These are phyloP conservation scores for Dendrolimus punctatus DNA, from an alignment of 1,140 invertebrate genomes.

Conservation along the genomic window DNA sequence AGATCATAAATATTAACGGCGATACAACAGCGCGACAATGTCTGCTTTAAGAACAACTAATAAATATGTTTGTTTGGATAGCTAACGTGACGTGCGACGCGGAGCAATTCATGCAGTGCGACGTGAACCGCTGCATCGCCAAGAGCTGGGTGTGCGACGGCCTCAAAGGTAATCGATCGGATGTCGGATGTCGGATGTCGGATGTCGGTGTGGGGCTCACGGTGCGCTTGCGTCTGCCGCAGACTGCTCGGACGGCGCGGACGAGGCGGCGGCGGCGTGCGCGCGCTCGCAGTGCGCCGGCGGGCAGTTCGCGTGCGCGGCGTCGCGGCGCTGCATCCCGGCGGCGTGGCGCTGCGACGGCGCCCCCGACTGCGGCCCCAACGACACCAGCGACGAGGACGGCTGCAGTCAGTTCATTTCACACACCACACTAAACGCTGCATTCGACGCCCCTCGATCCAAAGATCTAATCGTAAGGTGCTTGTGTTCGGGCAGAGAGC, in stretches of 20 bases:
- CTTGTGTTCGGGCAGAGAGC: constrained; percentile 66
- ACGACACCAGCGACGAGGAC: constrained; percentile 80
- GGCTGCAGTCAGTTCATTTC: constrained; percentile 76
- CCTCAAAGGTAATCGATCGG: constrained; percentile 72
- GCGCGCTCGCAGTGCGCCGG: constrained; percentile 27
- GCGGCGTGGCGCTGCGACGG: constrained; percentile 82
- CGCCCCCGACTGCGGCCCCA: constrained; percentile 76
- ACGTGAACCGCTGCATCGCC: constrained; percentile 81
- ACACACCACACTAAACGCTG: neutral
- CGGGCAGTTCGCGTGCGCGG: constrained; percentile 39
- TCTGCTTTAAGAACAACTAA: neutral
- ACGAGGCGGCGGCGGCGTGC: constrained; percentile 36
- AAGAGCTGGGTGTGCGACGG: constrained; percentile 85
- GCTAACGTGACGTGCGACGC: constrained; percentile 78
- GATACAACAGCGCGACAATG: neutral
- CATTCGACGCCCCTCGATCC: neutral
- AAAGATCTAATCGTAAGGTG: neutral
- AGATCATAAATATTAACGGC: too few relatives aligned
- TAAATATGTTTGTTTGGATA: constrained; percentile 19
- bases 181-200: too few relatives aligned
- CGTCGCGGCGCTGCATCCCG: constrained; percentile 38
- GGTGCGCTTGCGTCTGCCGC: neutral
- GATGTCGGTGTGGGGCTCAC: neutral
- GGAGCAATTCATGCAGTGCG: constrained; percentile 78
- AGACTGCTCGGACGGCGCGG: constrained; percentile 51